Base-by-base conservation (phyloP, 37 sponge, comb jelly and placozoan genomes). In the Halisarca cf. caerulea region DNA sequence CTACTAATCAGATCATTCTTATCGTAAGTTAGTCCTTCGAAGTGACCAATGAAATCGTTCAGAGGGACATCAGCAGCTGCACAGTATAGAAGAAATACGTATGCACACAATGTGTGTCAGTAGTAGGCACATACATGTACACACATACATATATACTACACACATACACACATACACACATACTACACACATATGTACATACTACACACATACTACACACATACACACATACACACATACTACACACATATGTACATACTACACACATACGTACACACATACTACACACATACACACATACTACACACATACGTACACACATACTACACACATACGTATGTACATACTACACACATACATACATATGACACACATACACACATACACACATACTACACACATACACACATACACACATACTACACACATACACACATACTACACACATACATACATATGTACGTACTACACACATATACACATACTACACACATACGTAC, bases 11-110 rank as follows among this genome's bases (percentile, higher is more conserved):
- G 59, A 7, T 70, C 62, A 15, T 86, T 58, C 1, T 30, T 2
- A 83, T 89, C 78, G 34, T 93, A 93, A 9, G 71, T 58, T 34
- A 93, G 38, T 3, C 82, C 83, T 47, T 93, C 93, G 37, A 55
- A 93, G 35, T 89, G 90, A 28, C 40, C 77, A 17, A 93, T 72
- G 40, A 88, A 88, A n/a, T 69, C 34, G 43, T 87, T 83, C 60
- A 91, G 43, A 23, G 42, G 77, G 1, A 47, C 51, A 47, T 47
- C 51, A 47, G 51, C 51, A 47, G 51, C 51, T 47, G 51, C n/a
- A n/a, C n/a, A n/a, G n/a, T n/a, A n/a, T n/a, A n/a, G n/a, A n/a
- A n/a, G n/a, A n/a, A n/a, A n/a, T n/a, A n/a, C n/a, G n/a, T n/a
- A n/a, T n/a, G n/a, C n/a, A n/a, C n/a, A n/a, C n/a, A n/a, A 47